Percentiles rank a stretch among this genome's conserved stretches.
phyloP scores from a whole-genome alignment of 2,888 invertebrate genomes.

The Atherix ibis region DNA sequence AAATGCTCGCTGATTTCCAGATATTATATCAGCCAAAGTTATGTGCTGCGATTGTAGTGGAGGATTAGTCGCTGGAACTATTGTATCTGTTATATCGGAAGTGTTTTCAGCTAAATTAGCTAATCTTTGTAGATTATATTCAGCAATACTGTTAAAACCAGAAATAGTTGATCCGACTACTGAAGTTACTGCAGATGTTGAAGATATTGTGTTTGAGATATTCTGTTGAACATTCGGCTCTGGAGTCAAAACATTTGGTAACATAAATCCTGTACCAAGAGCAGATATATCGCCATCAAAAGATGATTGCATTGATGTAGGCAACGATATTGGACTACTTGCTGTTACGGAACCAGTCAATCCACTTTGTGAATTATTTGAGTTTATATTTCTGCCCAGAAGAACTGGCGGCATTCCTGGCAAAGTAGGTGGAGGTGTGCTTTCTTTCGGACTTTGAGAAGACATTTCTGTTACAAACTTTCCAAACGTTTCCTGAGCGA shows the following conservation, averaged over 20 bases:
- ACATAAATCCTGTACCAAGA: conserved; percentile 34
- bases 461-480: conserved; percentile 49
- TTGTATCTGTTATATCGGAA: conserved; percentile 32
- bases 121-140: conserved; percentile 72
- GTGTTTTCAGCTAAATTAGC: conserved; percentile 62
- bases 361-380: conserved; percentile 22
- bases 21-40: conserved; percentile 60
- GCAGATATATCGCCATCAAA: conserved; percentile 56
- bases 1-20: conserved; percentile 59
- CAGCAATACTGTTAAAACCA: conserved; percentile 55
- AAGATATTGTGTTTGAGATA: conserved; percentile 20
- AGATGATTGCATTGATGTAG: conserved; percentile 56
- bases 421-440: conserved; percentile 35
- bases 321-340: conserved; percentile 51
- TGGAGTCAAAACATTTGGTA: conserved; percentile 24
- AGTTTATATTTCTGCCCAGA: conserved; percentile 14
- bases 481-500: conserved; percentile 56
- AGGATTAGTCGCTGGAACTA: conserved; percentile 33
- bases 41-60: conserved; percentile 48
- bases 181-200: conserved; percentile 26
- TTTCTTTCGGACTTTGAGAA: conserved; percentile 33
- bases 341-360: conserved; percentile 33
- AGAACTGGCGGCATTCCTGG: conserved; percentile 37
- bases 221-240: conserved; percentile 33
- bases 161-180: conserved; percentile 19